Evolutionary conservation across 2,888 invertebrate genomes (phyloP), one percentile per base, ranked within the genome.

Genomic region (Sacculina carcini): DNA sequence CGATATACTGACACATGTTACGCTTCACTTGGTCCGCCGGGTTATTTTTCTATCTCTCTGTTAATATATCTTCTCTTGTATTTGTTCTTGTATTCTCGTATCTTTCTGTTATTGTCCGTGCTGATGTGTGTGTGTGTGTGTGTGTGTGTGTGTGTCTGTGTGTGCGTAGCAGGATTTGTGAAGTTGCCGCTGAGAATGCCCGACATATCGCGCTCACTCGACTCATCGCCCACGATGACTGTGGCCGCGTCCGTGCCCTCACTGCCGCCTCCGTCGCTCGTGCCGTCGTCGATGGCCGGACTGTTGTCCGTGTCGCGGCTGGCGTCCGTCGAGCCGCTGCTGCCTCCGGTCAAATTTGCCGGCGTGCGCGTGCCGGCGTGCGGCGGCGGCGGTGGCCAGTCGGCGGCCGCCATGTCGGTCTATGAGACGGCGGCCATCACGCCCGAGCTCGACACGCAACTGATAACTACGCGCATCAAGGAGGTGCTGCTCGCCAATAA

Each of bases 401-500:
- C n/a, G n/a, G n/a, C n/a, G n/a, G n/a, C n/a, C n/a, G n/a, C 42
- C 26, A 42, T 42, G 42, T 89, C 87, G 60, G 90, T 92, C 16
- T 89, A 92, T 66, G 92, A 94, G 67, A 87, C 92, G 82, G 90
- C 92, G 1, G 92, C 92, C 5, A 72, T 92, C 40, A 92, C 92
- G 10, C 87, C 87, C 61, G 92, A 92, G 65, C 73, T 96, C 56
- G 94, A 96, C 67, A 96, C 96, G 2, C 87, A 92, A 64, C 78
- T 81, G 21, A 87, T 94, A 60, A 94, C 94, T 2, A 89, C 89
- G 9, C 86, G 87, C 66, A 92, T 94, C 64, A 96, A 94, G 64
- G 94, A 94, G 66, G 89, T 92, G 0, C 71, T 96, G 10, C 71
- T 94, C 50, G 90, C 92, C 36, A 92, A 94, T 65, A 94, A 94